phyloP scores from a whole-genome alignment of 2,888 invertebrate genomes.

The Lithophane socia region DNA sequence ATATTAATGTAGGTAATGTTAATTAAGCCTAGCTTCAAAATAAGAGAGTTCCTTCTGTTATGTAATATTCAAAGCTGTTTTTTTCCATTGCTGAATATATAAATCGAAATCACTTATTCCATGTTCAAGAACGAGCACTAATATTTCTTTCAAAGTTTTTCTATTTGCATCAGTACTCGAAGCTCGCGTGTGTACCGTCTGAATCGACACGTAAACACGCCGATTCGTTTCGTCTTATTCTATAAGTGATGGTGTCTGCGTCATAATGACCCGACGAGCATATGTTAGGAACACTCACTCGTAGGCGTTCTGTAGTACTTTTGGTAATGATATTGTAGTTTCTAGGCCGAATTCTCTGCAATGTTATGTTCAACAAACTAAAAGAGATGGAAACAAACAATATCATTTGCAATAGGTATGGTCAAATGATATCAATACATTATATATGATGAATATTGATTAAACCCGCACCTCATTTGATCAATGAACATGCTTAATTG shows the following conservation, averaged over 20 bases:
- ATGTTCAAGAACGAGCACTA: constrained; percentile 1
- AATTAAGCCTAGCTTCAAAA: constrained; percentile 2
- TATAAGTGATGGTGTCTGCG: constrained; percentile 37
- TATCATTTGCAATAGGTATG: neutral
- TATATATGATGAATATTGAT: neutral
- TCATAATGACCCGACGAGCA: constrained; percentile 31
- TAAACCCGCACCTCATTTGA: neutral
- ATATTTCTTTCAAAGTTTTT: constrained; percentile 24
- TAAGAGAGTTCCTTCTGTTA: constrained; percentile 8
- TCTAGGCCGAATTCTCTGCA: neutral
- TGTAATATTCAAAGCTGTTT: constrained; percentile 15
- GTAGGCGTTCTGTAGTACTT: constrained; percentile 34
- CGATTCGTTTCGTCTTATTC: constrained; percentile 39
- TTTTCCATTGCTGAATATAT: constrained; percentile 7
- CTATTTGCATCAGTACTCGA: constrained; percentile 2
- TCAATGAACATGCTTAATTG: neutral
- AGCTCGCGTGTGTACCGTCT: constrained; percentile 19
- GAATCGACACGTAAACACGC: constrained; percentile 36
- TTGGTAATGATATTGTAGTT: constrained; percentile 39
- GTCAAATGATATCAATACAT: neutral
- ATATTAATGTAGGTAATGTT: constrained; percentile 2
- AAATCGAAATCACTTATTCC: constrained; percentile 9
- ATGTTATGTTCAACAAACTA: neutral
- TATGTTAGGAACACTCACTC: constrained; percentile 12
- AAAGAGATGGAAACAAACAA: neutral